These are phyloP conservation scores for Discoglossus pictus DNA, from an alignment of 2,797 vertebrate species.

Conservation along the genomic window DNA sequence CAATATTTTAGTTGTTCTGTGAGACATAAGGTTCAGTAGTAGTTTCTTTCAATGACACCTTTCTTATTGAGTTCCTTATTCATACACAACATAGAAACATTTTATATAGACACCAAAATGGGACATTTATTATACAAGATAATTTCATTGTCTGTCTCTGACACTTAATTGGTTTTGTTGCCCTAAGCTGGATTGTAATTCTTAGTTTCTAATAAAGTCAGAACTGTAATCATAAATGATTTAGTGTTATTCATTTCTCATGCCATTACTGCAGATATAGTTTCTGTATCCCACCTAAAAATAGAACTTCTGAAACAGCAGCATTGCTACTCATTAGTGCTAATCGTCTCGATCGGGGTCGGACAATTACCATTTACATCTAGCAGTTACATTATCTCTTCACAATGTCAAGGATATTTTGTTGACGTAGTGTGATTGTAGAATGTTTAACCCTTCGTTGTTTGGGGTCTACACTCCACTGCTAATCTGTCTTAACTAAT, in stretches of 20 bases:
- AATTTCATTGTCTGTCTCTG: constrained; percentile 56
- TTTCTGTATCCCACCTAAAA: constrained; percentile 66
- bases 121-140: constrained; percentile 34
- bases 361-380: constrained; percentile 39
- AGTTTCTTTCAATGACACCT: too few species aligned
- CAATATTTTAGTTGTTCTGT: not conserved
- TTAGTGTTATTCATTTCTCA: constrained; percentile 63
- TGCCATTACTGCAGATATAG: constrained; percentile 57
- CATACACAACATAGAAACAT: constrained; percentile 4
- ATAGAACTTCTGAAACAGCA: constrained; percentile 62
- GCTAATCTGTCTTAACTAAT: not conserved
- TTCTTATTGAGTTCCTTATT: not conserved
- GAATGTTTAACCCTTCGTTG: constrained; percentile 34
- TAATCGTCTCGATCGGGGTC: constrained; percentile 51
- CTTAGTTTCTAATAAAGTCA: constrained; percentile 57
- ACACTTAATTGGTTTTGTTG: constrained; percentile 58
- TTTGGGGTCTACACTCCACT: constrained; percentile 13
- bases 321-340: constrained; percentile 53
- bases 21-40: too few species aligned
- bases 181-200: constrained; percentile 59
- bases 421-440: constrained; percentile 24
- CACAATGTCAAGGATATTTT: constrained; percentile 33
- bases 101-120: not conserved
- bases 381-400: constrained; percentile 56
- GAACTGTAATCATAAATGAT: constrained; percentile 62